Evolutionary conservation across 2,113 vertebrate genomes (phyloP), one percentile per base, ranked within the genome.

Genomic region (Rhagologus leucostigma): DNA sequence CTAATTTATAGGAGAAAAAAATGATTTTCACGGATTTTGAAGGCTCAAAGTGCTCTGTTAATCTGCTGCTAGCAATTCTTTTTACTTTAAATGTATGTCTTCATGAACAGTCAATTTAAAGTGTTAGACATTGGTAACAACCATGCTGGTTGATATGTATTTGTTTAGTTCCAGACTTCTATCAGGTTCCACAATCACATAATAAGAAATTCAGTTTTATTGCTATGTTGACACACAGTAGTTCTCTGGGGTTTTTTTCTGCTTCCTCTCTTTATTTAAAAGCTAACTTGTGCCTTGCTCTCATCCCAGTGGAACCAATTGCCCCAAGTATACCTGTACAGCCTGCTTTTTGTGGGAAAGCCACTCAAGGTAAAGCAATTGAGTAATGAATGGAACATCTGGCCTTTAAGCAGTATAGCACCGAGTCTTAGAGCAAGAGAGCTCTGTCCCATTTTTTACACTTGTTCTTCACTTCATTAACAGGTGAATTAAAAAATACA

Each of bases 191-290:
- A 33, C 33, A 76, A 13, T 14, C n/a, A 52, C 3, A 3, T 46
- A 41, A n/a, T n/a, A 49, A 64, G 9, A 39, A 74, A 68, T 55
- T 10, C 4, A 30, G 3, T 41, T 67, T 87, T 57, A 39, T 65
- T 55, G 37, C 5, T 23, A 11, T 60, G 26, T 35, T 69, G 60
- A 22, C 0, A 0, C 6, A 13, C 6, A 46, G 11, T n/a, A 9
- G 14, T 10, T 57, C 55, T 65, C 13, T 20, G 6, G 9, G 22
- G 22, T 50, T 60, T 53, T 59, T 37, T 14, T 9, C 49, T 37
- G 7, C 23, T 68, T 78, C 5, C 27, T 53, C 16, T 64, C 44
- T 49, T 64, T 75, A 10, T 83, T 75, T 50, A 33, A 84, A 60
- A 75, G 32, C 18, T 39, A 35, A 29, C 39, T 50, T 4, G 1